These are phyloP conservation scores for Fragum whitleyi DNA, from an alignment of 2,888 invertebrate species.

Conservation along the genomic window DNA sequence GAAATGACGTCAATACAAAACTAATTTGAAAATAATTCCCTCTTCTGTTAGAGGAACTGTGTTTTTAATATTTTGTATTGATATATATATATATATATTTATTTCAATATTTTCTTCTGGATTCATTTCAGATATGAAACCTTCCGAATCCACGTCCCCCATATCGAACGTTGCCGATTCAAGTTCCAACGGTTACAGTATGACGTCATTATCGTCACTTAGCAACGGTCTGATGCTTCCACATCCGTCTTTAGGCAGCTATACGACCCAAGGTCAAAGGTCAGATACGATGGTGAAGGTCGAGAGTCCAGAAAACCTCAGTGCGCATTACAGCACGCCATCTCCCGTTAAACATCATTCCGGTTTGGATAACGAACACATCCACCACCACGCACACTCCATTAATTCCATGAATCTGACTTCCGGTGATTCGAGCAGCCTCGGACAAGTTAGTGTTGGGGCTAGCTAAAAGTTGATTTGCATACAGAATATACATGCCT, in stretches of 20 bases:
- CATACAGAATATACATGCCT: no score
- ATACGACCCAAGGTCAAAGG: constrained; percentile 41
- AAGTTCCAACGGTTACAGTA: constrained; percentile 43
- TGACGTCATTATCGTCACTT: constrained; percentile 57
- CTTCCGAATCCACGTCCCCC: constrained; percentile 40
- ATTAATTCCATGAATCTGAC: constrained; percentile 54
- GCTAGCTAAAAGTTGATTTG: constrained; percentile 48
- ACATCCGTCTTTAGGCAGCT: constrained; percentile 41
- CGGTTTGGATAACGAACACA: constrained; percentile 61
- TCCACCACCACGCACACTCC: constrained; percentile 61
- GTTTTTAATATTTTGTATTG: no score
- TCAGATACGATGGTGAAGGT: constrained; percentile 58
- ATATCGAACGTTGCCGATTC: constrained; percentile 36
- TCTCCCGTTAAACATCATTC: constrained; percentile 61
- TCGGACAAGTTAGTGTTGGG: constrained; percentile 69
- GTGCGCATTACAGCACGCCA: constrained; percentile 41
- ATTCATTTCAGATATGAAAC: constrained; percentile 65
- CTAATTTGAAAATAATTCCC: no score
- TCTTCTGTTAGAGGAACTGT: no score
- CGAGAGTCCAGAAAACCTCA: constrained; percentile 69
- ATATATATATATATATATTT: no score
- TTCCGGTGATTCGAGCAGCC: constrained; percentile 54
- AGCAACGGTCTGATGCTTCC: constrained; percentile 56
- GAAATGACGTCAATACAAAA: no score
- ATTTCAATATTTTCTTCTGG: no score